A percentile compares a stretch with the other conserved stretches of the same genome.
phyloP scores from a whole-genome alignment of 2,113 vertebrate genomes.

The Sceloporus undulatus region DNA sequence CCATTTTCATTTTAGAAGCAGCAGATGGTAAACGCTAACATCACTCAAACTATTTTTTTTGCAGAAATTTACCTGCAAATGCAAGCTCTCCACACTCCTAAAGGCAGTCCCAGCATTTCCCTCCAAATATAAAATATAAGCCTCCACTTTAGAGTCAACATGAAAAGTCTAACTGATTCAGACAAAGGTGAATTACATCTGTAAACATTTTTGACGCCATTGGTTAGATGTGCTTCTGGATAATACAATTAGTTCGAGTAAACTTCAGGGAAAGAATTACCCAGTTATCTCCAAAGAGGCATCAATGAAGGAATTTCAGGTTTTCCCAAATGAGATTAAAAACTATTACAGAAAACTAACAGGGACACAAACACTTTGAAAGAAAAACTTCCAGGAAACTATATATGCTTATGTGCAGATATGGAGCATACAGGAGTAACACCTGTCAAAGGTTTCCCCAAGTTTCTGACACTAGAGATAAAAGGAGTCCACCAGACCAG shows the following conservation, averaged over 20 bases:
- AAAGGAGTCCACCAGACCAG: constrained; percentile 12
- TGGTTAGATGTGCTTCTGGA: constrained; percentile 32
- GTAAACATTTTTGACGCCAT: neutral
- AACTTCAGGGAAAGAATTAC: constrained; percentile 35
- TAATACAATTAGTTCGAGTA: constrained; percentile 34
- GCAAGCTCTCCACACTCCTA: constrained; percentile 10
- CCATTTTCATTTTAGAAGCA: neutral
- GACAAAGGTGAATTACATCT: neutral
- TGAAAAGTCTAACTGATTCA: neutral
- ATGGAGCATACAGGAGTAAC: neutral
- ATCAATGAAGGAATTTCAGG: constrained; percentile 38
- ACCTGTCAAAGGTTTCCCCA: constrained; percentile 14
- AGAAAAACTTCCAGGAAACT: constrained; percentile 25
- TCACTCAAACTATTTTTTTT: constrained; percentile 28
- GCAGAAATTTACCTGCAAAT: constrained; percentile 7
- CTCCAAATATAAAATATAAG: neutral
- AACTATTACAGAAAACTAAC: neutral
- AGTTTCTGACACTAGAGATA: constrained; percentile 13
- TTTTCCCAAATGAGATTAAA: constrained; percentile 13
- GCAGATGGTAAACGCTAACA: constrained; percentile 23
- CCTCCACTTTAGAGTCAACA: neutral
- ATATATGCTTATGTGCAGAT: neutral
- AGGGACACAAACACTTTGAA: neutral
- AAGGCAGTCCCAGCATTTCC: neutral
- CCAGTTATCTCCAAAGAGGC: constrained; percentile 39